Base-by-base conservation (phyloP, 2,888 invertebrate genomes). In the Diachrysia chrysitis region DNA sequence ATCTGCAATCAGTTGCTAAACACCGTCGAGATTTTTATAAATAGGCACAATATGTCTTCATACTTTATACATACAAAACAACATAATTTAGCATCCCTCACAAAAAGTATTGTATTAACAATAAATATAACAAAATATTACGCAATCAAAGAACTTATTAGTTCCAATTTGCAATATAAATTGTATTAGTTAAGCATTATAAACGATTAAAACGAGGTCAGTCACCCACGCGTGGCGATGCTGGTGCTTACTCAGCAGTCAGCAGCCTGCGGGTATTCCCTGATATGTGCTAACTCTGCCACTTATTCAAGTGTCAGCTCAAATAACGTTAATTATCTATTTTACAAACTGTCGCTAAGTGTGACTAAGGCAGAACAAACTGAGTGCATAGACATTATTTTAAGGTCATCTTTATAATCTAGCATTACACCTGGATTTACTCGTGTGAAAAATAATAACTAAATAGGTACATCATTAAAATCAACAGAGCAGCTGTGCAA, bases 251-350 rank as follows among this genome's bases (percentile, higher is more conserved):
- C 17, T 53, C 32, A 58, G 61, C 55, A 32, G 29, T 75, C 64
- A 68, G 72, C 81, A 62, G 12, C 25, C 58, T 23, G 42, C 16
- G 57, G 76, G 42, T 56, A 67, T 46, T 72, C 81, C 79, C 79
- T 79, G 55, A 23, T 2, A 55, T 57, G 6, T 72, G 76, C 46
- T 19, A 53, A 55, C 35, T 16, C 51, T 25, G 64, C 68, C 58
- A 29, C 19, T 42, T 48, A 63, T 71, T 12, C n/a, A 37, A 25
- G 51, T 58, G 19, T 48, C 12, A 46, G 53, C 37, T 61, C 57
- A 64, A 58, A 54, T 23, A 37, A 61, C 32, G n/a, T 16, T 46
- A 66, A 69, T 68, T 77, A 58, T 64, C 58, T 53, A 62, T n/a
- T 74, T 56, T 19, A 58, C 61, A 48, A 56, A 32, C 56, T 72